Evolutionary conservation across 1,140 invertebrate genomes (phyloP).

Genomic region (Portunus trituberculatus): DNA sequence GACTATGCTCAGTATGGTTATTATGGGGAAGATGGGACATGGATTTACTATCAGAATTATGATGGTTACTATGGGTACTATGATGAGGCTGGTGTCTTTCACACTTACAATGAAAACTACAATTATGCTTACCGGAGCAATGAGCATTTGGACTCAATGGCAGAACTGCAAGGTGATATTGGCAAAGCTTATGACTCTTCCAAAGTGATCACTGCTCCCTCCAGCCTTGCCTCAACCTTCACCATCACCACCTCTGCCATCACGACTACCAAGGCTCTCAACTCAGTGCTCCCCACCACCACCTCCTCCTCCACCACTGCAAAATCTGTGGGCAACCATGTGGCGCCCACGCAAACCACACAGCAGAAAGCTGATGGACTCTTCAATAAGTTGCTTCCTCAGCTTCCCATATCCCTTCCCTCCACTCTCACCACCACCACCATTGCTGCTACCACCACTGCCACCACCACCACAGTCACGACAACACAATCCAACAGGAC

Average conservation of each 20-base stretch:
- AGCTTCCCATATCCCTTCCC: constrained; percentile 73
- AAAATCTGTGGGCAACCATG: constrained; percentile 74
- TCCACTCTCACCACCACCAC: constrained; percentile 75
- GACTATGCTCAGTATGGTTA: constrained; percentile 73
- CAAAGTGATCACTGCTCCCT: constrained; percentile 64
- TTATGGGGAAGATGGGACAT: constrained; percentile 74
- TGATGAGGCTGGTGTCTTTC: constrained; percentile 82
- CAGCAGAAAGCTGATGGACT: constrained; percentile 69
- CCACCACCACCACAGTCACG: constrained; percentile 70
- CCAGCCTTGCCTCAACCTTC: constrained; percentile 56
- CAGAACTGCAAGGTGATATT: constrained; percentile 59
- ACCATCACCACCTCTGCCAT: constrained; percentile 70
- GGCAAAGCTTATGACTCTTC: constrained; percentile 47
- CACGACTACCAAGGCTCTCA: constrained; percentile 73
- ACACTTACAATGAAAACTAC: constrained; percentile 85
- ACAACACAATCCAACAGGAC: constrained; percentile 72
- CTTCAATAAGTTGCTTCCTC: constrained; percentile 76
- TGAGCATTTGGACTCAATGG: constrained; percentile 81
- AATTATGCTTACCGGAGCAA: constrained; percentile 86
- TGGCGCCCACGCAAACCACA: constrained; percentile 68
- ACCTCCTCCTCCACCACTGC: constrained; percentile 73
- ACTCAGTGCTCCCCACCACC: constrained; percentile 72
- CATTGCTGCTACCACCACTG: constrained; percentile 68
- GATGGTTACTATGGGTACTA: constrained; percentile 80
- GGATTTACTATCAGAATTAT: constrained; percentile 78